Evolutionary conservation across 35 echinoderm and acorn worm genomes (phyloP).

Genomic region (Eucidaris tribuloides): DNA sequence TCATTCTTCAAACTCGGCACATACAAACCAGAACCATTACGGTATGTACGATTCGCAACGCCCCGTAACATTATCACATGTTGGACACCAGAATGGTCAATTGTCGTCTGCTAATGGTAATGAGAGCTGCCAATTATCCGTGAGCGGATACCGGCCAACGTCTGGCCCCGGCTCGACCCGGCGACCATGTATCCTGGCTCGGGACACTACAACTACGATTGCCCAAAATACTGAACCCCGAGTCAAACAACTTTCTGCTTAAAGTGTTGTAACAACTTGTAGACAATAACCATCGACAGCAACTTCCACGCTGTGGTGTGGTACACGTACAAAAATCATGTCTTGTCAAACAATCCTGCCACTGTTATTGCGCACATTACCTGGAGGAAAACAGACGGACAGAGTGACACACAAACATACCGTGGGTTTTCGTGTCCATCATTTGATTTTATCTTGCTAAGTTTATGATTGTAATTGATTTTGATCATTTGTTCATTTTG

Average conservation of each 20-base stretch:
- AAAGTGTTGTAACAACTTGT: no score
- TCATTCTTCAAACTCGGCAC: conserved; percentile 39
- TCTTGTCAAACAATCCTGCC: no score
- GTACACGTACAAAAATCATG: no score
- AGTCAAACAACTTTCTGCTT: no score
- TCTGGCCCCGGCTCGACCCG: conserved; percentile 32
- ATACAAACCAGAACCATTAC: conserved; percentile 50
- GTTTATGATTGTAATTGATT: no score
- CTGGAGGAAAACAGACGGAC: neutral
- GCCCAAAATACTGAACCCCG: conserved; percentile 50
- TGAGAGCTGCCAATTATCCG: conserved; percentile 74
- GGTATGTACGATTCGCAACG: conserved; percentile 87
- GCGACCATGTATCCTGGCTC: conserved; percentile 61
- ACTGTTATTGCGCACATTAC: no score
- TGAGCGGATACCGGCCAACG: conserved; percentile 60
- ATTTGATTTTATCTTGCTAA: neutral
- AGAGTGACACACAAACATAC: neutral
- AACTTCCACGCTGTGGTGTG: no score
- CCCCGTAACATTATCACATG: conserved; percentile 37
- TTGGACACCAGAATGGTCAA: conserved; percentile 41
- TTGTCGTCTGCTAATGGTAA: conserved; percentile 42
- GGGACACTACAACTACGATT: conserved; percentile 82
- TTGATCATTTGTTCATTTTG: neutral
- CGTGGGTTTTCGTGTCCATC: neutral
- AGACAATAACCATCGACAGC: no score